Percentiles rank a stretch among this genome's conserved stretches.
Conservation (phyloP, 2,113 vertebrate species). For the Prunella himalayana region DNA sequence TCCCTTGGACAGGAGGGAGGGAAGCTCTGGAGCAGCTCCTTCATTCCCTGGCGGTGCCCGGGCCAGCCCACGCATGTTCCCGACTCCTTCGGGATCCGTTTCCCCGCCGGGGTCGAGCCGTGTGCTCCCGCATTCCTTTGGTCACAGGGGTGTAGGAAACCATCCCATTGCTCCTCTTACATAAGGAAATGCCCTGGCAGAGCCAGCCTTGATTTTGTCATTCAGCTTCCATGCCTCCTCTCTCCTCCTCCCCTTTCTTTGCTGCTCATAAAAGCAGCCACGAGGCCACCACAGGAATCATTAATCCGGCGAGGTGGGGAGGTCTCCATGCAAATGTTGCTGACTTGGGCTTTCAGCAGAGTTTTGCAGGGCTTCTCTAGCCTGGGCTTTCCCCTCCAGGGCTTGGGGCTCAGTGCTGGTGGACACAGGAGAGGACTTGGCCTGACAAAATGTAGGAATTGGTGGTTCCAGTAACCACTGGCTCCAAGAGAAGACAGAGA, state of each 20-base stretch:
- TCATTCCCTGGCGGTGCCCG: background rate
- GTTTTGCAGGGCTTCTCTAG: background rate
- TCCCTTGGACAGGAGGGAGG: background rate
- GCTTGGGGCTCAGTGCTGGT: background rate
- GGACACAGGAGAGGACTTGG: background rate
- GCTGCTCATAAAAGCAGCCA: background rate
- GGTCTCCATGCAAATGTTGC: rapidly evolving
- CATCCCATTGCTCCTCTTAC: background rate
- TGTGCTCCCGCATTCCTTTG: slow-evolving; percentile 33
- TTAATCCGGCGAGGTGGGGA: background rate
- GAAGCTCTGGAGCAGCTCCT: background rate
- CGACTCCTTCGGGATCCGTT: background rate
- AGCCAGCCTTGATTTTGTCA: background rate
- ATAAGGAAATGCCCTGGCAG: background rate
- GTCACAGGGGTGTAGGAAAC: background rate
- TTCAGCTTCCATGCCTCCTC: background rate
- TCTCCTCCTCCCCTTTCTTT: background rate
- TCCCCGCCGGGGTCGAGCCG: background rate
- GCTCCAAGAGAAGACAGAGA: background rate
- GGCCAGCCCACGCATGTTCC: background rate
- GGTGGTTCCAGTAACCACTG: slow-evolving; percentile 30
- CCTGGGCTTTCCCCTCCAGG: background rate
- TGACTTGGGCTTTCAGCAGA: background rate
- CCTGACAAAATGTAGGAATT: rapidly evolving
- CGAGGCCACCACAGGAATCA: background rate